Evolutionary conservation across 2,888 invertebrate species (phyloP).

Genomic region (Pemphredon lugubris): DNA sequence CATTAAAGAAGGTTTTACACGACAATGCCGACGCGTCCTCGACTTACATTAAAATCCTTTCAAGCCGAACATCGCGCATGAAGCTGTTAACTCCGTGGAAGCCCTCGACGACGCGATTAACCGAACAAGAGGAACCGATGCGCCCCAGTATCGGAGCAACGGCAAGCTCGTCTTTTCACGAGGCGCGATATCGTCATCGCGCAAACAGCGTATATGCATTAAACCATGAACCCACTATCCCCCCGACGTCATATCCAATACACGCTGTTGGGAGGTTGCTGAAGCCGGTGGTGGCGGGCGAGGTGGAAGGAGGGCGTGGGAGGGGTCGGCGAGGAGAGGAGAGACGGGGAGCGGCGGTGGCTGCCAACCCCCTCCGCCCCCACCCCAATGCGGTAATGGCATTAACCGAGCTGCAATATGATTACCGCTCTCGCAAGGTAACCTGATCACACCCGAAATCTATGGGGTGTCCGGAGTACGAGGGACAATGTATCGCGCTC

Average conservation of each 20-base stretch:
- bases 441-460: conserved; percentile 80
- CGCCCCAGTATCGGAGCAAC: conserved; percentile 11
- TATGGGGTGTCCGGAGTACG: conserved; percentile 68
- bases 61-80: conserved; percentile 42
- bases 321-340: too few species aligned
- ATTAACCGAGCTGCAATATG: conserved; percentile 81
- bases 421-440: conserved; percentile 80
- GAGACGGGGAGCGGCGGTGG: conserved; percentile 56
- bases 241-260: conserved; percentile 80
- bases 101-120: conserved; percentile 60
- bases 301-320: conserved; percentile 18
- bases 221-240: conserved; percentile 77
- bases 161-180: conserved; percentile 60
- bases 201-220: conserved; percentile 76
- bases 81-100: conserved; percentile 46
- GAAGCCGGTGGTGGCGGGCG: conserved; percentile 45
- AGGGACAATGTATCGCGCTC: conserved; percentile 57
- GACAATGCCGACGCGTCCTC: neutral
- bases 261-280: conserved; percentile 67
- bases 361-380: conserved; percentile 66
- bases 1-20: too few species aligned
- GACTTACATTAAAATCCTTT: conserved; percentile 65
- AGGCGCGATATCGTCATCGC: conserved; percentile 65
- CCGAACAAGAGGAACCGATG: conserved; percentile 45
- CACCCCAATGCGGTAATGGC: conserved; percentile 79